Percentiles rank a stretch among this genome's conserved stretches.
Conservation (phyloP, 1,140 invertebrate species). For the Drosophila elegans region DNA sequence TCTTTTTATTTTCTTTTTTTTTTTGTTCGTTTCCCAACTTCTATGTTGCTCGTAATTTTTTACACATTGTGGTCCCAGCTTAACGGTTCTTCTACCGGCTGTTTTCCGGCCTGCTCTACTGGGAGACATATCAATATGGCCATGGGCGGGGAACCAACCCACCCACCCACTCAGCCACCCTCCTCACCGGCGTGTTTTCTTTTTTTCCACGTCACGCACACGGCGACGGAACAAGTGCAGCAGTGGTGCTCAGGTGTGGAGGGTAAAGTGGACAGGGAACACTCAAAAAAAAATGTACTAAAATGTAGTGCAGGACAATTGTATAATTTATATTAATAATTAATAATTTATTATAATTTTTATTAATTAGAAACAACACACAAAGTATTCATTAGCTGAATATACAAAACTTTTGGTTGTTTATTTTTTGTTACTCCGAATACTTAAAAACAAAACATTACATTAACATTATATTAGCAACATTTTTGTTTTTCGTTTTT, state of each 20-base stretch:
- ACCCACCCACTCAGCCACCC: constrained; percentile 9
- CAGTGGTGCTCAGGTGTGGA: constrained; percentile 24
- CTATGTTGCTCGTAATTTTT: constrained; percentile 79
- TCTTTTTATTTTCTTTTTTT: constrained; percentile 33
- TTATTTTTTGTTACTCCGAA: too few species aligned
- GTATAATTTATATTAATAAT: too few species aligned
- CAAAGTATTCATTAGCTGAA: too few species aligned
- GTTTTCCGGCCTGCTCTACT: constrained; percentile 70
- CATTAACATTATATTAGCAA: too few species aligned
- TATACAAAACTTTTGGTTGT: too few species aligned
- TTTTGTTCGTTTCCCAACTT: constrained; percentile 19
- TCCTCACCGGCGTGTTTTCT: neutral
- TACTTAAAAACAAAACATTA: too few species aligned
- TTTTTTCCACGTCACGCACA: constrained; percentile 28
- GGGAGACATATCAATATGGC: constrained; percentile 82
- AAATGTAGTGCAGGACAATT: too few species aligned
- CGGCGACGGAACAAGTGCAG: constrained; percentile 67
- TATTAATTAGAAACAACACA: too few species aligned
- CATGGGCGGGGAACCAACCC: constrained; percentile 45
- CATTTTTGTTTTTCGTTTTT: too few species aligned
- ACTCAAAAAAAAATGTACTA: neutral
- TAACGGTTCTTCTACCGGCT: constrained; percentile 65
- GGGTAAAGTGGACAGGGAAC: constrained; percentile 3
- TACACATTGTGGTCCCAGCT: constrained; percentile 80
- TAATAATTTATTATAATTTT: too few species aligned